Conservation (phyloP, 2,797 vertebrate species). For the Phoeniculus purpureus region DNA sequence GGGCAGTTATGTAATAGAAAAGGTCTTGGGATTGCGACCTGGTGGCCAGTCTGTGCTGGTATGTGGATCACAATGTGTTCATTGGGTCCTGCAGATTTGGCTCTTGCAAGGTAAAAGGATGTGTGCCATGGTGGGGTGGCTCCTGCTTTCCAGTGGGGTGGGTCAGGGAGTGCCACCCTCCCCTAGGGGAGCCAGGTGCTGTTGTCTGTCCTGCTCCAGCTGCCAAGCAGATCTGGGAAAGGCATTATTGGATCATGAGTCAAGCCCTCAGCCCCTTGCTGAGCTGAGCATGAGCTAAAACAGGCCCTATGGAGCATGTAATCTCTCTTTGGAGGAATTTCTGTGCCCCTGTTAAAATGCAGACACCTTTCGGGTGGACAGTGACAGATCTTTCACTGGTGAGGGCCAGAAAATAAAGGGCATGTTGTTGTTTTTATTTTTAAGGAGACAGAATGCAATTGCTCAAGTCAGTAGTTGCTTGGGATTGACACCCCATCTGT, state of each 20-base stretch:
- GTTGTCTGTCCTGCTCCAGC: neutral
- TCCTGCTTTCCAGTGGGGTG: neutral
- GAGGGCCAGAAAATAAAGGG: neutral
- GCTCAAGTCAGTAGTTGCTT: neutral
- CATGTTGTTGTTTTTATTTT: neutral
- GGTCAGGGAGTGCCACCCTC: neutral
- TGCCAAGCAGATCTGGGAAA: neutral
- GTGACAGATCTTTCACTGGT: accelerated
- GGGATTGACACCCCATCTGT: neutral
- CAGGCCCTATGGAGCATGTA: neutral
- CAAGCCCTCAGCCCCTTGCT: neutral
- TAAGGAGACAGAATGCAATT: neutral
- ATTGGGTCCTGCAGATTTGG: neutral
- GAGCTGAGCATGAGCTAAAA: neutral
- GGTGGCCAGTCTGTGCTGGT: neutral
- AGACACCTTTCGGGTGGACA: neutral
- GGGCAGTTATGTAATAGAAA: neutral
- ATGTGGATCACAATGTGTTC: neutral
- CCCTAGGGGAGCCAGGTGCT: neutral
- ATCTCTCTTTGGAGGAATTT: neutral
- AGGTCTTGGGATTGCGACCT: neutral
- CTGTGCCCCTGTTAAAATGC: neutral
- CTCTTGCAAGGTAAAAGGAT: neutral
- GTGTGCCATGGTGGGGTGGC: accelerated
- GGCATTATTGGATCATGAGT: neutral